Evolutionary conservation across 2,888 invertebrate genomes (phyloP).

Genomic region (Apodemia hepburni): DNA sequence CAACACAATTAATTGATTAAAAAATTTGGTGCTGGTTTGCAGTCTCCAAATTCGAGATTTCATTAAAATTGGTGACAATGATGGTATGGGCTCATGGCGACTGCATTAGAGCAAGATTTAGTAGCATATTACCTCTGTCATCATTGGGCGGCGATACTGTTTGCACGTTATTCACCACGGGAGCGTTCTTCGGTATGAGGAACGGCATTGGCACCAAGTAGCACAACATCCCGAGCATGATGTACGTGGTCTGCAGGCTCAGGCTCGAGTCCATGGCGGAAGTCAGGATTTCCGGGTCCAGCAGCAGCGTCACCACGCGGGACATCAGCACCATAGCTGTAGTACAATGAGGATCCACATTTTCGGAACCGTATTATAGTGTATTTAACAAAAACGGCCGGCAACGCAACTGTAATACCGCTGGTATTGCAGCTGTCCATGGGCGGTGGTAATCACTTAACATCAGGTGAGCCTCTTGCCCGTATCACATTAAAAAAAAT

Average conservation of each 20-base stretch:
- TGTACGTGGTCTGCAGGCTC: slow-evolving; percentile 17
- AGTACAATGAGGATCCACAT: not conserved
- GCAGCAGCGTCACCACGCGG: slow-evolving; percentile 19
- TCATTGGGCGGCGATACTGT: slow-evolving; percentile 18
- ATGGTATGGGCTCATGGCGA: not conserved
- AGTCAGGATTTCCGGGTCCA: slow-evolving; percentile 21
- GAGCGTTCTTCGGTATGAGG: slow-evolving; percentile 23
- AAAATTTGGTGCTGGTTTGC: too few species aligned
- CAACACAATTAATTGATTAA: too few species aligned
- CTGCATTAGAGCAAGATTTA: not conserved
- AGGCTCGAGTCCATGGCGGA: slow-evolving; percentile 16
- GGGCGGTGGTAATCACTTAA: too few species aligned
- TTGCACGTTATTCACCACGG: slow-evolving; percentile 24
- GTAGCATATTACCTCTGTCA: slow-evolving; percentile 21
- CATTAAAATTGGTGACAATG: not conserved
- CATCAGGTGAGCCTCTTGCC: too few species aligned
- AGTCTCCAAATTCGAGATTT: too few species aligned
- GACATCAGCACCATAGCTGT: slow-evolving; percentile 15
- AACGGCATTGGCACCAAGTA: slow-evolving; percentile 26
- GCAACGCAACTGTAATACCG: too few species aligned
- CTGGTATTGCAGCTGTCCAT: too few species aligned
- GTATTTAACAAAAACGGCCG: too few species aligned
- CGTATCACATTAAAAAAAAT: too few species aligned
- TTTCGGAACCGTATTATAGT: too few species aligned
- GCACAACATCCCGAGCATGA: slow-evolving; percentile 18